Evolutionary conservation across 2,797 vertebrate genomes (phyloP), one percentile per base, ranked within the genome.

Genomic region (Lepidocolaptes lacrymiger): DNA sequence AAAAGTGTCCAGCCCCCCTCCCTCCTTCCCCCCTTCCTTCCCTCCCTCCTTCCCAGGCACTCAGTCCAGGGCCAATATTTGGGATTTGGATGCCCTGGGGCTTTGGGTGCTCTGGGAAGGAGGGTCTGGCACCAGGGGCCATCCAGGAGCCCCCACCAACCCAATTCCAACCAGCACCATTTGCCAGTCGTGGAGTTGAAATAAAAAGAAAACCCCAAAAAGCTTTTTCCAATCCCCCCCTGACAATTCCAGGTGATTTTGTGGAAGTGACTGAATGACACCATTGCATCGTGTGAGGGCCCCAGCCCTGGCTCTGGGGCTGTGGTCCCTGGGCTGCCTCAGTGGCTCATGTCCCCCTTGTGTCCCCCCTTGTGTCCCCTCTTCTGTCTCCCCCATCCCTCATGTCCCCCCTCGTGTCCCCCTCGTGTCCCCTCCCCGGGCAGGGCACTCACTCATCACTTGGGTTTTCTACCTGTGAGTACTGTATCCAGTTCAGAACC

Each of bases 401-500:
- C 39, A 10, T 37, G 86, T 75, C 71, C 69, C 54, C 66, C 6
- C 58, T 14, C 23, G 23, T n/a, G 77, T 75, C 71, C 71, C 78
- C 26, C 18, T 39, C 23, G 39, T 62, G 59, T 80, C 77, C 69
- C 59, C 67, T 73, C 86, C 93, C 93, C 1, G 61, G 93, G 73
- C 88, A 94, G 93, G 85, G 95, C 96, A 73, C 76, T 94, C 87
- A 68, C 97, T 91, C 95, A 85, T 94, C 88, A 49, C 94, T 95
- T 97, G 93, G 18, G 77, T 91, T 98, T 98, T 98, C 96, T 98
- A 98, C 97, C 94, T 93, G 95, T 93, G 96, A 97, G 93, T 98
- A 97, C 97, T 98, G 96, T 98, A 98, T 75, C 89, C 96, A 94
- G 96, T 94, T 96, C 93, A 85, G 96, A 96, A 97, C 90, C 96